Conservation (phyloP, 2,113 vertebrate genomes). For the Nesoenas mayeri region DNA sequence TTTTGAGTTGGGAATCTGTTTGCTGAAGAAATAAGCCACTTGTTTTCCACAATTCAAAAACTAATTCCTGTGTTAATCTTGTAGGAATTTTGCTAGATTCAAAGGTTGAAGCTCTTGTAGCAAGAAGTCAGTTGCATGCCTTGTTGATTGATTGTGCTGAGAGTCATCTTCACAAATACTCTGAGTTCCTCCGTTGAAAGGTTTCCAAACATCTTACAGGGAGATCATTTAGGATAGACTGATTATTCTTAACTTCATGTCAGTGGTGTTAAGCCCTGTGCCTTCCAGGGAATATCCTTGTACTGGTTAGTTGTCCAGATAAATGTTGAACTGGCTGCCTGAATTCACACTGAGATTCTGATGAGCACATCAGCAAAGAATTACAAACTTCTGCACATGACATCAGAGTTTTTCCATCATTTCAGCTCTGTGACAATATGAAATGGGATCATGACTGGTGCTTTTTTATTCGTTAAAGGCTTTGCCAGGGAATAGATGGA, state of each 20-base stretch:
- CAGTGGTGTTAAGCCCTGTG: not conserved
- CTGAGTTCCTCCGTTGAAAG: not conserved
- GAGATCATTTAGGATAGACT: not conserved
- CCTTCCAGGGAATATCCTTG: not conserved
- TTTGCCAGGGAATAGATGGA: not conserved
- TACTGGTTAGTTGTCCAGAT: not conserved
- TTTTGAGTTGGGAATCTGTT: not conserved
- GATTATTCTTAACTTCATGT: not conserved
- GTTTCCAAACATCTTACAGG: not conserved
- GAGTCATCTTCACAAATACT: not conserved
- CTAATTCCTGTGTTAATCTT: not conserved
- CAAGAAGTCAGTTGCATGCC: not conserved
- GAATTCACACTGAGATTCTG: not conserved
- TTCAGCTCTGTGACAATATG: not conserved
- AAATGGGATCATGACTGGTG: not conserved
- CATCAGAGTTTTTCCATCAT: not conserved
- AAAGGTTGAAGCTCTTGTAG: not conserved
- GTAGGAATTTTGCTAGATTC: not conserved
- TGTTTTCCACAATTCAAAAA: not conserved
- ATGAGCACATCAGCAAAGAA: not conserved
- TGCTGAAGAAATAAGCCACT: not conserved
- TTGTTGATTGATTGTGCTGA: not conserved
- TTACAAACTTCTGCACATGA: not conserved
- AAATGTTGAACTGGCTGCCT: not conserved
- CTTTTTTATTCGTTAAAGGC: not conserved